These are phyloP conservation scores for Brenthis daphne DNA, from an alignment of 2,888 invertebrate species.

Conservation along the genomic window DNA sequence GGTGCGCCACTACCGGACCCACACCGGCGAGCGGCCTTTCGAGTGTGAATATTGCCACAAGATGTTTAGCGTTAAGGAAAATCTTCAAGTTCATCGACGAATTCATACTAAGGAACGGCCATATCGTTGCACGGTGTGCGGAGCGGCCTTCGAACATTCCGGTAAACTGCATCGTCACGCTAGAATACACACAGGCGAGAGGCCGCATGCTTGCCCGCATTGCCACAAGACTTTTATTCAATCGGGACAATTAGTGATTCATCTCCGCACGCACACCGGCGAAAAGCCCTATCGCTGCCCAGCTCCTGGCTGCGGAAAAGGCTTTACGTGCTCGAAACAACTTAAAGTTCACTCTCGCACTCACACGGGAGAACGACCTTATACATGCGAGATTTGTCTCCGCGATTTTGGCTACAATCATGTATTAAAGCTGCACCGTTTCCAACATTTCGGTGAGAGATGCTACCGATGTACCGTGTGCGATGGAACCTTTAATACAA, in stretches of 20 bases:
- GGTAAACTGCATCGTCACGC: constrained; percentile 95
- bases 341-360: constrained; percentile 95
- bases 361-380: constrained; percentile 95
- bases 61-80: constrained; percentile 95
- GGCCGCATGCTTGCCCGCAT: constrained; percentile 93
- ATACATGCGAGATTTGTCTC: constrained; percentile 94
- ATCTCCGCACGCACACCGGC: constrained; percentile 92
- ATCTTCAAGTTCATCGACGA: constrained; percentile 93
- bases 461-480: constrained; percentile 96
- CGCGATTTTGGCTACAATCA: constrained; percentile 96
- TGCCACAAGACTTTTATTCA: constrained; percentile 96
- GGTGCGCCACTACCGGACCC: constrained; percentile 92
- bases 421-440: constrained; percentile 93
- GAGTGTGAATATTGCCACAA: constrained; percentile 96
- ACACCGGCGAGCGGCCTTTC: constrained; percentile 95
- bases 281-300: constrained; percentile 93
- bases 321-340: constrained; percentile 95
- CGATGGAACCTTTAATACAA: constrained; percentile 94
- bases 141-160: constrained; percentile 94
- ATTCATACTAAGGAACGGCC: constrained; percentile 96
- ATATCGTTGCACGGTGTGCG: constrained; percentile 94
- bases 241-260: constrained; percentile 94
- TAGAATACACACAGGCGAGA: constrained; percentile 94
- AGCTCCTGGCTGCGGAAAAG: constrained; percentile 92
- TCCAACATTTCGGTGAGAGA: constrained; percentile 95